Conservation (phyloP, 2,113 vertebrate genomes). For the Emydura subglobosa region DNA sequence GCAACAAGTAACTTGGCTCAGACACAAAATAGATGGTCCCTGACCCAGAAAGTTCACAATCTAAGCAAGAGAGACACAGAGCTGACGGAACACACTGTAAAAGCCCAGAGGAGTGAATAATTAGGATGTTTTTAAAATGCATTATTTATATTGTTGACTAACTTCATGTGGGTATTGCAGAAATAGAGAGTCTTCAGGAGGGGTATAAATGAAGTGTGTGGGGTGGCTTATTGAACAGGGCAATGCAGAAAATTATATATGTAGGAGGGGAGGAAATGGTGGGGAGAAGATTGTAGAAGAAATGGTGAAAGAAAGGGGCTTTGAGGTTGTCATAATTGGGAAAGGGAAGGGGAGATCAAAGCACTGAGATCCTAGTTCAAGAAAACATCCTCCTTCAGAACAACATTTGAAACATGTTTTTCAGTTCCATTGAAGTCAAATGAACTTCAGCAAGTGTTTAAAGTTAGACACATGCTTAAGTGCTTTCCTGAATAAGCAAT, state of each 20-base stretch:
- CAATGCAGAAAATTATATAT: background rate
- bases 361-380: background rate
- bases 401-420: background rate
- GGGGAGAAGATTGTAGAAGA: background rate
- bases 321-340: background rate
- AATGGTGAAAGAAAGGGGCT: background rate
- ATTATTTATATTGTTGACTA: background rate
- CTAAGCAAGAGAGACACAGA: background rate
- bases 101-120: background rate
- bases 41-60: background rate
- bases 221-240: background rate
- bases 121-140: background rate
- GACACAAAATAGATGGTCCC: background rate
- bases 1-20: background rate
- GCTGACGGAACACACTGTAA: background rate
- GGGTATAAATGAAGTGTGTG: background rate
- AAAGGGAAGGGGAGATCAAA: background rate
- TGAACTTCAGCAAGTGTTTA: background rate
- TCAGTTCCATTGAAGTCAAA: background rate
- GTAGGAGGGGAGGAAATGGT: background rate
- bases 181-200: background rate
- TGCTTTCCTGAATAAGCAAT: constrained; percentile 25
- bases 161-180: background rate
- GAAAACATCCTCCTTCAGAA: background rate
- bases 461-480: background rate